phyloP scores from a whole-genome alignment of 2,888 invertebrate species.

The Prenolepis imparis region DNA sequence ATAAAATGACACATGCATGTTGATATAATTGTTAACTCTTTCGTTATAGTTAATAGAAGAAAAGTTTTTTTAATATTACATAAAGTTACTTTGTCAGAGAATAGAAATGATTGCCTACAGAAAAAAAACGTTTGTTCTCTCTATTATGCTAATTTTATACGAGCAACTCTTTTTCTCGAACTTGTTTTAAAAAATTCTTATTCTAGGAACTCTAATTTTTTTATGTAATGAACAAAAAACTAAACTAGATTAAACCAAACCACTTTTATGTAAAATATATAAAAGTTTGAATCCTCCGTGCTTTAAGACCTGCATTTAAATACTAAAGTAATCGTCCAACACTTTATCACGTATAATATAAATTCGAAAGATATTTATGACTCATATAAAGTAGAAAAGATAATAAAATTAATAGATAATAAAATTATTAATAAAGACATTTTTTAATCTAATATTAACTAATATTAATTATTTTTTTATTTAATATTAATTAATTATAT shows the following conservation, averaged over 20 bases:
- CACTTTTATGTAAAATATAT: slow-evolving; percentile 18
- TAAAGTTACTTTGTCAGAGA: background rate
- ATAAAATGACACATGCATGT: too few relatives aligned
- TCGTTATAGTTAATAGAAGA: background rate
- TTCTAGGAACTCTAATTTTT: background rate
- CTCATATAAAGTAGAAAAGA: background rate
- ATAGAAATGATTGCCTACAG: background rate
- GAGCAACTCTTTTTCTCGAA: background rate
- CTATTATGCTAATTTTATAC: background rate
- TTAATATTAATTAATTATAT: background rate
- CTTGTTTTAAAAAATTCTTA: background rate
- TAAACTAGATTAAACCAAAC: background rate
- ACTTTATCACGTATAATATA: background rate
- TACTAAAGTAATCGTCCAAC: background rate
- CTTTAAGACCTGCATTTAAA: background rate
- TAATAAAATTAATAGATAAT: too few relatives aligned
- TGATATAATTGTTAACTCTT: slow-evolving; percentile 5
- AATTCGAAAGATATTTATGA: background rate
- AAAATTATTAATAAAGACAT: background rate
- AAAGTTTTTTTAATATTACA: background rate
- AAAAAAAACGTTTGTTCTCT: background rate
- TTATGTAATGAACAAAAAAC: background rate
- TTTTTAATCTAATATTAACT: background rate
- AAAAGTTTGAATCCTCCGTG: background rate
- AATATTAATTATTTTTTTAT: background rate